These are phyloP conservation scores for Ianthella basta DNA, from an alignment of 37 sponge, comb jelly and placozoan genomes.

Conservation along the genomic window DNA sequence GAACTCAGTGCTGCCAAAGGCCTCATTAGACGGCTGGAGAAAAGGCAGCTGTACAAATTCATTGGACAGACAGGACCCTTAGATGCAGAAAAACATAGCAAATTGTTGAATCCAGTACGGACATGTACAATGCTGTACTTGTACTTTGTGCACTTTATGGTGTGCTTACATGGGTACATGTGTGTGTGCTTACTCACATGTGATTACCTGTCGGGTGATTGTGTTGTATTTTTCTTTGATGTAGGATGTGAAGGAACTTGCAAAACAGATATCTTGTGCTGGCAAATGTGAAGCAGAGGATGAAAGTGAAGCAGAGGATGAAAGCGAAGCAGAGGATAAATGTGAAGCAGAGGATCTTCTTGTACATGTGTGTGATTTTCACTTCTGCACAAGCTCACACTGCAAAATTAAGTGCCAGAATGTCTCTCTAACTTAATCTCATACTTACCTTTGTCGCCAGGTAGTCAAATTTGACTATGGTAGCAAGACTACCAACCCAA, in stretches of 20 bases:
- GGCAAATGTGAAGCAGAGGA: too few species aligned
- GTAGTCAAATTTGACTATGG: slow-evolving; percentile 89
- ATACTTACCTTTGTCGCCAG: too few species aligned
- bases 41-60: slow-evolving; percentile 76
- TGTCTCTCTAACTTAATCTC: too few species aligned
- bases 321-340: too few species aligned
- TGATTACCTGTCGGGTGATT: too few species aligned
- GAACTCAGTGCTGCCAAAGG: slow-evolving; percentile 57
- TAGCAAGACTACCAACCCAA: slow-evolving; percentile 76
- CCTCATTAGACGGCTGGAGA: slow-evolving; percentile 56
- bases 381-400: background rate
- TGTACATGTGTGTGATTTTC: slow-evolving; percentile 41
- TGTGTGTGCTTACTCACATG: too few species aligned
- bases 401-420: too few species aligned
- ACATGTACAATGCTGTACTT: too few species aligned
- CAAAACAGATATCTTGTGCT: slow-evolving; percentile 31
- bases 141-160: background rate
- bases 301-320: too few species aligned
- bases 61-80: slow-evolving; percentile 74
- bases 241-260: background rate
- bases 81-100: background rate
- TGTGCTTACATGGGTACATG: background rate
- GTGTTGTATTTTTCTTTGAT: too few species aligned
- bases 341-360: slow-evolving; percentile 38
- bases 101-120: too few species aligned